Evolutionary conservation across 2,113 vertebrate genomes (phyloP).

Genomic region (Atractosteus spatula): DNA sequence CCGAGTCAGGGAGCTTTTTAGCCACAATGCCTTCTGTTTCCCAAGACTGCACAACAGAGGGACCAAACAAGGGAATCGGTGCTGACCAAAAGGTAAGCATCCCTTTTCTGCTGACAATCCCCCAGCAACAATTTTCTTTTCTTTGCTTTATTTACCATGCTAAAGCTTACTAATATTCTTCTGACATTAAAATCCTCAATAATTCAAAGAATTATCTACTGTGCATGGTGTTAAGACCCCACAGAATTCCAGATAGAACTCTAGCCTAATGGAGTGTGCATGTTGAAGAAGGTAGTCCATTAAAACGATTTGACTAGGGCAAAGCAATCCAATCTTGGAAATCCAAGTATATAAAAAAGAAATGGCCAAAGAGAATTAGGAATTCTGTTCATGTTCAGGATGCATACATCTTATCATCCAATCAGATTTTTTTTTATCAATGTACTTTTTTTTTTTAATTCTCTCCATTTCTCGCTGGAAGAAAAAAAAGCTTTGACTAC

Average conservation of each 20-base stretch:
- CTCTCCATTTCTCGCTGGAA: too few species aligned
- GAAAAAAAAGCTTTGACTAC: too few species aligned
- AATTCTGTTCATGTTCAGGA: too few species aligned
- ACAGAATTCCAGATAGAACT: conserved; percentile 52
- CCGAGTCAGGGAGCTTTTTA: conserved; percentile 33
- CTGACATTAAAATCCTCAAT: conserved; percentile 35
- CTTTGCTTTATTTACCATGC: conserved; percentile 55
- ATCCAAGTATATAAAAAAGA: too few species aligned
- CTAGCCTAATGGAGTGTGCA: conserved; percentile 71
- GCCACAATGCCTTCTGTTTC: conserved; percentile 23
- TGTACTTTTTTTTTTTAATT: too few species aligned
- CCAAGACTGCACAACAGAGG: conserved; percentile 60
- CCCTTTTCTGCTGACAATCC: background rate
- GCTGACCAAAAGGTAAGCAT: conserved; percentile 78
- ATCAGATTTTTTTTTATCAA: too few species aligned
- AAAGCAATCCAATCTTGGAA: too few species aligned
- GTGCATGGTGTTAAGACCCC: conserved; percentile 62
- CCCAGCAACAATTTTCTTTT: conserved; percentile 36
- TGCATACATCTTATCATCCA: too few species aligned
- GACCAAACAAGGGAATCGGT: conserved; percentile 58
- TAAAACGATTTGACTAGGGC: background rate
- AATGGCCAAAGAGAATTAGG: too few species aligned
- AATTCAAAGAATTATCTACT: conserved; percentile 34
- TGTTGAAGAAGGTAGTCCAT: conserved; percentile 14
- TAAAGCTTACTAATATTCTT: conserved; percentile 53